phyloP scores from a whole-genome alignment of 2,888 invertebrate species.

The Onchidella celtica region DNA sequence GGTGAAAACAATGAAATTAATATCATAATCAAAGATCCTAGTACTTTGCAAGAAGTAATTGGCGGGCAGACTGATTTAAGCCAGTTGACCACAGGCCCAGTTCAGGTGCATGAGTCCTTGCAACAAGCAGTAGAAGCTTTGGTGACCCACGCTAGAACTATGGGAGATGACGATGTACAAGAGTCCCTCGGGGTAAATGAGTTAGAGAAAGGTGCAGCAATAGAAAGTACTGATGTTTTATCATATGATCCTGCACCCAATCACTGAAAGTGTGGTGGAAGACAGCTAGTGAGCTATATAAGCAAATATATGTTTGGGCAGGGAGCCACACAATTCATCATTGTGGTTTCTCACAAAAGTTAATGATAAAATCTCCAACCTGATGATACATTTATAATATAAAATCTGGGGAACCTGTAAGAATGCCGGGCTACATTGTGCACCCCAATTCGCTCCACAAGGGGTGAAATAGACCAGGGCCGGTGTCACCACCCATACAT shows the following conservation, averaged over 20 bases:
- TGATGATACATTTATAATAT: too few relatives aligned
- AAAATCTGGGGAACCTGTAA: too few relatives aligned
- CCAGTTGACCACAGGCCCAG: not conserved
- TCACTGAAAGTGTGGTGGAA: not conserved
- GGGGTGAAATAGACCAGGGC: too few relatives aligned
- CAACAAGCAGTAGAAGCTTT: constrained; percentile 35
- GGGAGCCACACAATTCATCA: too few relatives aligned
- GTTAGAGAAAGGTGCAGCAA: constrained; percentile 14
- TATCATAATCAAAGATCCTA: constrained; percentile 48
- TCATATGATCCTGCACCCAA: not conserved
- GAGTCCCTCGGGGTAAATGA: constrained; percentile 6
- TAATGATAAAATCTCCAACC: too few relatives aligned
- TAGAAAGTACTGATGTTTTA: not conserved
- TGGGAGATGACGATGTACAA: constrained; percentile 18
- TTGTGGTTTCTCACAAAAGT: too few relatives aligned
- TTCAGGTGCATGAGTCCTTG: constrained; percentile 24
- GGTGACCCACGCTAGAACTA: constrained; percentile 10
- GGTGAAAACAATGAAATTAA: constrained; percentile 50
- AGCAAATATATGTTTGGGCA: too few relatives aligned
- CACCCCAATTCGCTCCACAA: too few relatives aligned
- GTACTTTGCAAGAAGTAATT: constrained; percentile 27
- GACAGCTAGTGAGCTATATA: too few relatives aligned
- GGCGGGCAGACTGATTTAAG: constrained; percentile 8
- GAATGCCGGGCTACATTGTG: too few relatives aligned
- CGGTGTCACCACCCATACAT: too few relatives aligned